Evolutionary conservation across 2,888 invertebrate species (phyloP).

Genomic region (Tanypteryx hageni): DNA sequence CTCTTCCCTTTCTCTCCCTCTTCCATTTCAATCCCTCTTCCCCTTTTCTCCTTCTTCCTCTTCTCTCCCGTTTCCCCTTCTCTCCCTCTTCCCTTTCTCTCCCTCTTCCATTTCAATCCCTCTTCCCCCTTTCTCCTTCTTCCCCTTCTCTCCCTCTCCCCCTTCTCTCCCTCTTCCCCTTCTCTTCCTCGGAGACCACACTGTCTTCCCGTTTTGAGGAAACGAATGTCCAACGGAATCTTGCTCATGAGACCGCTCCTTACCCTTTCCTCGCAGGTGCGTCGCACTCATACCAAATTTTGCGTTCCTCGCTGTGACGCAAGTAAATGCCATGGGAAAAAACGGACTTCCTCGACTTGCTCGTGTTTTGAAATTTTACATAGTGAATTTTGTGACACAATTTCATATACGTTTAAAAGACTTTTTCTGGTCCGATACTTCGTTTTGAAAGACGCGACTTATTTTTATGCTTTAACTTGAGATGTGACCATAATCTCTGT

Average conservation of each 20-base stretch:
- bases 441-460: too few species aligned
- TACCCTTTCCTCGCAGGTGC: neutral
- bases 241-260: neutral
- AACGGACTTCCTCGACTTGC: neutral
- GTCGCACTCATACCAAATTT: constrained; percentile 5
- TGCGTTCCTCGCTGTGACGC: neutral
- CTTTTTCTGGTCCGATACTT: too few species aligned
- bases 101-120: neutral
- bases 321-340: neutral
- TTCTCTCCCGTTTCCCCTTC: neutral
- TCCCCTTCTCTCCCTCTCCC: neutral
- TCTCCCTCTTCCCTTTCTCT: neutral
- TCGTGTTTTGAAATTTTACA: neutral
- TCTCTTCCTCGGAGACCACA: too few species aligned
- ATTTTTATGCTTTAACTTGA: too few species aligned
- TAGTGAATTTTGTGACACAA: neutral
- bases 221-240: neutral
- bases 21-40: neutral
- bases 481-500: too few species aligned
- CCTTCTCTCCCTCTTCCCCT: neutral
- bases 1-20: neutral
- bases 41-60: neutral
- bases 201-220: constrained; percentile 12
- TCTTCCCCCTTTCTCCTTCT: neutral
- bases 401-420: too few species aligned